A percentile compares a stretch with the other conserved stretches of the same genome.
Conservation (phyloP, 1,140 invertebrate genomes). For the Bombus waltoni region DNA sequence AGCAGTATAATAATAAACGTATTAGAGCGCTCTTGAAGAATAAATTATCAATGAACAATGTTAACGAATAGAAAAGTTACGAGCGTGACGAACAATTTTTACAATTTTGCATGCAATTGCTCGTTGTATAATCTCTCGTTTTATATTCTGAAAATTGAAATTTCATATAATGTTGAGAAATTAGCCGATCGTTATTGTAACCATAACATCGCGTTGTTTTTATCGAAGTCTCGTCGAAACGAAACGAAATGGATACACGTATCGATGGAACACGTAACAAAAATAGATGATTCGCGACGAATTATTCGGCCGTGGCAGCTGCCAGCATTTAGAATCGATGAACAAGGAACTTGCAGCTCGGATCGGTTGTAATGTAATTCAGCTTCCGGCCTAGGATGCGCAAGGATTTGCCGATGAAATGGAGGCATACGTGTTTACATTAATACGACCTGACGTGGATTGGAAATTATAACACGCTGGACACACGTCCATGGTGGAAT, state of each 20-base stretch:
- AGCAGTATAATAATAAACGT: neutral
- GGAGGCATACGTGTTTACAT: conserved; percentile 54
- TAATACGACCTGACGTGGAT: conserved; percentile 60
- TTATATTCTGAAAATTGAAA: too few relatives aligned
- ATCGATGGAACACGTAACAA: too few relatives aligned
- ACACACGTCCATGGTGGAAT: conserved; percentile 55
- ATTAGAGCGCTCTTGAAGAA: neutral
- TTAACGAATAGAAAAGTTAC: neutral
- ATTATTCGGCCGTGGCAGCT: neutral
- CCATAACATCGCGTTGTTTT: too few relatives aligned
- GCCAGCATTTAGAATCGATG: conserved; percentile 8
- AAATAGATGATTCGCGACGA: neutral
- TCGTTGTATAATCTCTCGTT: too few relatives aligned
- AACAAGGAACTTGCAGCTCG: conserved; percentile 12
- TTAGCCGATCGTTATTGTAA: too few relatives aligned
- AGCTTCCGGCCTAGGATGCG: conserved; percentile 52
- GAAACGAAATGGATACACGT: too few relatives aligned
- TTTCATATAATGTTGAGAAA: too few relatives aligned
- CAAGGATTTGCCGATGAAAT: conserved; percentile 59
- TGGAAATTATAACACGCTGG: conserved; percentile 63
- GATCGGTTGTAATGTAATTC: conserved; percentile 46
- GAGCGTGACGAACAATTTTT: too few relatives aligned
- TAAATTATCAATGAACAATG: neutral
- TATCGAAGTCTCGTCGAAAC: too few relatives aligned
- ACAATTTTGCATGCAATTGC: too few relatives aligned